Evolutionary conservation across 2,797 vertebrate genomes (phyloP).

Genomic region (Acanthurus leucopareius): DNA sequence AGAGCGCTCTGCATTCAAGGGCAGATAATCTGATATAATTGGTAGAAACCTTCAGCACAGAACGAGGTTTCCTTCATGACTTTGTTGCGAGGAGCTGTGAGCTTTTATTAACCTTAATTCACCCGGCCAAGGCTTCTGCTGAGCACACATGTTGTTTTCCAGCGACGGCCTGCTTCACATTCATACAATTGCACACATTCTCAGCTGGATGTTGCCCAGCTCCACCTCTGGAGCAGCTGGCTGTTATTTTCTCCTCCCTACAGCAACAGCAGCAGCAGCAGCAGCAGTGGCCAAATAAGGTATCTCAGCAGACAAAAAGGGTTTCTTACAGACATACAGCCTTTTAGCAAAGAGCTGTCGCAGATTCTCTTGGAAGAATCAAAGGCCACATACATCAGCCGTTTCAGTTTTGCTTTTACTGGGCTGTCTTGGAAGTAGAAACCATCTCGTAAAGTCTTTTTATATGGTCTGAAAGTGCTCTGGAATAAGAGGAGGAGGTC

Average conservation of each 20-base stretch:
- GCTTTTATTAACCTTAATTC: constrained; percentile 57
- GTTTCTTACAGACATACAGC: constrained; percentile 35
- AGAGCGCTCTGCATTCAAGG: constrained; percentile 25
- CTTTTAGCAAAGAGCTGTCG: constrained; percentile 26
- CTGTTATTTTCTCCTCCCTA: constrained; percentile 39
- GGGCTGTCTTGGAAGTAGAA: constrained; percentile 51
- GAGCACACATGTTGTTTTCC: constrained; percentile 50
- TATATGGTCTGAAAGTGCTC: constrained; percentile 57
- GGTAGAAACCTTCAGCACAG: constrained; percentile 45
- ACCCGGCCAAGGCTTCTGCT: constrained; percentile 34
- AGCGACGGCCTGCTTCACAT: constrained; percentile 37
- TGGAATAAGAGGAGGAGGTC: constrained; percentile 37
- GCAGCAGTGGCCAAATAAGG: constrained; percentile 33
- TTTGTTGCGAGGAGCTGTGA: constrained; percentile 32
- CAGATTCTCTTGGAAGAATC: constrained; percentile 30
- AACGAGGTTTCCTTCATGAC: constrained; percentile 35
- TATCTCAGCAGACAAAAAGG: constrained; percentile 36
- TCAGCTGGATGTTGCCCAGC: constrained; percentile 42
- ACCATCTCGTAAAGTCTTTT: constrained; percentile 61
- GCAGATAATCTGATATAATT: constrained; percentile 57
- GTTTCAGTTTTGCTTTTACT: constrained; percentile 58
- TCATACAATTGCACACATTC: constrained; percentile 35
- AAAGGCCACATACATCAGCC: constrained; percentile 47
- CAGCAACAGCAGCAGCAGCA: constrained; percentile 46
- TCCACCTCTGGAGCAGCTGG: constrained; percentile 64